These are phyloP conservation scores for Trissolcus brochymenae DNA, from an alignment of 2,888 invertebrate species.

Conservation along the genomic window DNA sequence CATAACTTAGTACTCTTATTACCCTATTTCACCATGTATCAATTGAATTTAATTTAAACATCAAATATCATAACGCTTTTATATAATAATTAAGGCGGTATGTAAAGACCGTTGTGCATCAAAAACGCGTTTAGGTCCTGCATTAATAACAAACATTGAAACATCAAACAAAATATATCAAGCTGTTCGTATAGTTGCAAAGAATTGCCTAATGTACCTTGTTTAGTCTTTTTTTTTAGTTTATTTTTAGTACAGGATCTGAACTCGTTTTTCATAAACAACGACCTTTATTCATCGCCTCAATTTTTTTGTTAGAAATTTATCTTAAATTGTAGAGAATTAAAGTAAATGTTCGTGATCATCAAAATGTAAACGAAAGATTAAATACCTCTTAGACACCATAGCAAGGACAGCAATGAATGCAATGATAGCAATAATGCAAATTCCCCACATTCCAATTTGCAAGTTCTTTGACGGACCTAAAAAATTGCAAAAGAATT, in stretches of 20 bases:
- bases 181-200: too few relatives aligned
- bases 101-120: too few relatives aligned
- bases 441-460: slow-evolving; percentile 70
- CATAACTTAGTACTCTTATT: background rate
- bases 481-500: slow-evolving; percentile 35
- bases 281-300: too few relatives aligned
- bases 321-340: background rate
- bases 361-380: background rate
- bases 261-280: too few relatives aligned
- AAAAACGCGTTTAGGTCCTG: too few relatives aligned
- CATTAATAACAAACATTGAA: too few relatives aligned
- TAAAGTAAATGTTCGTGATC: background rate
- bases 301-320: background rate
- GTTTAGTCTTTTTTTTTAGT: too few relatives aligned
- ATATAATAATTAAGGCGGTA: background rate
- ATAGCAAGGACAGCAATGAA: slow-evolving; percentile 66
- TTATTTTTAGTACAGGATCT: too few relatives aligned
- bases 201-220: too few relatives aligned
- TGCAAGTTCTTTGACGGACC: slow-evolving; percentile 67
- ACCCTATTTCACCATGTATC: slow-evolving; percentile 15
- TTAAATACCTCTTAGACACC: slow-evolving; percentile 67
- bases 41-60: background rate
- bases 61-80: too few relatives aligned
- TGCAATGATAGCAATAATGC: slow-evolving; percentile 62
- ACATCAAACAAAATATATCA: too few relatives aligned